These are phyloP conservation scores for Sphecodes monilicornis DNA, from an alignment of 2,888 invertebrate species.

Conservation along the genomic window DNA sequence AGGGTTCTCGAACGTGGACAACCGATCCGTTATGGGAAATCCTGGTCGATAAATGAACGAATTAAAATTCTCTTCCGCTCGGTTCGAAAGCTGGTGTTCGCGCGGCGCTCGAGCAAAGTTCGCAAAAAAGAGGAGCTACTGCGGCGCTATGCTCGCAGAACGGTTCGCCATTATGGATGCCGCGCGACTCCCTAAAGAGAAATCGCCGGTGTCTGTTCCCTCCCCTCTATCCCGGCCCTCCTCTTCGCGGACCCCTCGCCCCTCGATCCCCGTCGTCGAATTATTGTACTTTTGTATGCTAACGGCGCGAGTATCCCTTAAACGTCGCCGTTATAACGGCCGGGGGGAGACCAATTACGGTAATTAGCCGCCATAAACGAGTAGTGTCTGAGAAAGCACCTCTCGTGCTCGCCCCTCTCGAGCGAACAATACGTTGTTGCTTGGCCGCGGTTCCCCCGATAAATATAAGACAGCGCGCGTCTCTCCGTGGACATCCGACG, in stretches of 20 bases:
- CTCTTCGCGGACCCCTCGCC: constrained; percentile 25
- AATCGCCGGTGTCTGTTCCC: constrained; percentile 34
- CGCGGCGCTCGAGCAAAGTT: constrained; percentile 17
- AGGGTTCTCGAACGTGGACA: neutral
- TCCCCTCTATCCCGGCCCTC: neutral
- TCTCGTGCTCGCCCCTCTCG: constrained; percentile 22
- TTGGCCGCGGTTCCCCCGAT: constrained; percentile 29
- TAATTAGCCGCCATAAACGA: constrained; percentile 74
- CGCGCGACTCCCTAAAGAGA: constrained; percentile 59
- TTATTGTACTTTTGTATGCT: constrained; percentile 66
- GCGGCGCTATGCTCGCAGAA: constrained; percentile 32
- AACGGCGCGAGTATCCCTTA: constrained; percentile 66
- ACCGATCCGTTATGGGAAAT: constrained; percentile 6
- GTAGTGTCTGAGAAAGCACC: constrained; percentile 60
- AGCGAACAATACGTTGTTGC: constrained; percentile 47
- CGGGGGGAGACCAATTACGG: constrained; percentile 64
- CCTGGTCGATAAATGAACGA: neutral
- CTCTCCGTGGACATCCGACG: constrained; percentile 33
- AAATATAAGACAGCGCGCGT: constrained; percentile 52
- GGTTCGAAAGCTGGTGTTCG: neutral
- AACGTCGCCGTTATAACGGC: constrained; percentile 66
- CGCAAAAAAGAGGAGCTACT: constrained; percentile 46
- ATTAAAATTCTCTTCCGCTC: constrained; percentile 5
- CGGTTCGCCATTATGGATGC: constrained; percentile 52
- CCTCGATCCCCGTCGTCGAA: constrained; percentile 44